Percentiles rank a stretch among this genome's conserved stretches.
Evolutionary conservation across 2,888 invertebrate genomes (phyloP).

Genomic region (Leptarthrus brevirostris): DNA sequence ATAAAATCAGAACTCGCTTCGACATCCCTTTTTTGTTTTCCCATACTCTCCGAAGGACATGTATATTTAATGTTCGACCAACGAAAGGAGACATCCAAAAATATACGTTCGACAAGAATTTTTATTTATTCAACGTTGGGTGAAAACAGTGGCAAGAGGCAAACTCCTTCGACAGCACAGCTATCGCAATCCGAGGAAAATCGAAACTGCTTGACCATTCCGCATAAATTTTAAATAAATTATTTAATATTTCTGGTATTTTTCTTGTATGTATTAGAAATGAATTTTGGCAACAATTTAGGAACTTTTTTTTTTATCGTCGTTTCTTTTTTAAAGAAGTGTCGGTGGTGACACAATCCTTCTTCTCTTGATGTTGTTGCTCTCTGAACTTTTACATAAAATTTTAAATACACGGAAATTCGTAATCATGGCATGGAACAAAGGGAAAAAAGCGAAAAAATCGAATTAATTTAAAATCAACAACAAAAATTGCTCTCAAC

Average conservation of each 20-base stretch:
- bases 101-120: background rate
- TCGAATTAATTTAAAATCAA: conserved; percentile 54
- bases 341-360: background rate
- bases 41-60: background rate
- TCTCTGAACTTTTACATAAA: conserved; percentile 16
- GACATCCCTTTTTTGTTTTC: conserved; percentile 9
- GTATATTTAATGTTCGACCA: conserved; percentile 28
- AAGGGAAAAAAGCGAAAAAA: conserved; percentile 48
- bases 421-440: background rate
- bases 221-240: conserved; percentile 30
- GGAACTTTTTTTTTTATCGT: background rate
- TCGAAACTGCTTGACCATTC: conserved; percentile 1
- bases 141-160: background rate
- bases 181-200: background rate
- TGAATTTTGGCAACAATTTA: background rate
- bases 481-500: conserved; percentile 52
- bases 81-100: conserved; percentile 27
- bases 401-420: conserved; percentile 5
- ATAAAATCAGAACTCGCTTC: conserved; percentile 22
- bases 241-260: background rate
- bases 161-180: background rate
- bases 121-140: conserved; percentile 26
- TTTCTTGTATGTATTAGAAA: background rate
- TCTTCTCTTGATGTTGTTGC: background rate
- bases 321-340: background rate